Evolutionary conservation across 2,113 vertebrate species (phyloP).

Genomic region (Micromys minutus): DNA sequence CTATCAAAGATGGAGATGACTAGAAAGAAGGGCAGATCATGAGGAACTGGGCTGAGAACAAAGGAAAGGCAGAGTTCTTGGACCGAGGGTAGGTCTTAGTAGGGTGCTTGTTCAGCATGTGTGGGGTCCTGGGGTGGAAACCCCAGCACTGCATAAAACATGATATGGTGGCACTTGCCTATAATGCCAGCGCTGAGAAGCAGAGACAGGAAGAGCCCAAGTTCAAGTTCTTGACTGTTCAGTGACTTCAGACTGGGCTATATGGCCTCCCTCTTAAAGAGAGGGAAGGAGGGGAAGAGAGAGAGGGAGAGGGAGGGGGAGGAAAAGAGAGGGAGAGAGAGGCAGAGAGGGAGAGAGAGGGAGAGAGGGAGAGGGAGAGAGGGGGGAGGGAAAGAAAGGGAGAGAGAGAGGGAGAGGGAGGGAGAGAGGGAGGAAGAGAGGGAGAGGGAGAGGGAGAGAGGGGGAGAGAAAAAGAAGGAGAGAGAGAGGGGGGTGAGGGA

Average conservation of each 20-base stretch:
- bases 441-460: rapidly evolving
- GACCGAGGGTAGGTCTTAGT: neutral
- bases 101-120: neutral
- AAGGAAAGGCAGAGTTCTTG: neutral
- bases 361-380: neutral
- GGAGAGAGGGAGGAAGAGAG: too few relatives aligned
- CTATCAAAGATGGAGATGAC: neutral
- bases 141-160: neutral
- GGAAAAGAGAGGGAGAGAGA: too few relatives aligned
- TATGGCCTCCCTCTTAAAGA: neutral
- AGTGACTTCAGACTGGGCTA: neutral
- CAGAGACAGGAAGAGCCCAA: neutral
- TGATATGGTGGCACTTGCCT: too few relatives aligned
- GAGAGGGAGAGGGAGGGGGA: rapidly evolving
- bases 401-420: too few relatives aligned
- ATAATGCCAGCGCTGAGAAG: too few relatives aligned
- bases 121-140: neutral
- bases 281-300: neutral
- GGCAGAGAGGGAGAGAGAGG: too few relatives aligned
- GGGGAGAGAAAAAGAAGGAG: too few relatives aligned
- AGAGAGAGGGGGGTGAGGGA: neutral
- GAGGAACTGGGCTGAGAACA: neutral
- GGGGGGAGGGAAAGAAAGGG: rapidly evolving
- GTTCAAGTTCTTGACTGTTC: neutral
- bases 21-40: neutral